Base-by-base conservation (phyloP, 2,113 vertebrate genomes). In the Urocynchramus pylzowi region DNA sequence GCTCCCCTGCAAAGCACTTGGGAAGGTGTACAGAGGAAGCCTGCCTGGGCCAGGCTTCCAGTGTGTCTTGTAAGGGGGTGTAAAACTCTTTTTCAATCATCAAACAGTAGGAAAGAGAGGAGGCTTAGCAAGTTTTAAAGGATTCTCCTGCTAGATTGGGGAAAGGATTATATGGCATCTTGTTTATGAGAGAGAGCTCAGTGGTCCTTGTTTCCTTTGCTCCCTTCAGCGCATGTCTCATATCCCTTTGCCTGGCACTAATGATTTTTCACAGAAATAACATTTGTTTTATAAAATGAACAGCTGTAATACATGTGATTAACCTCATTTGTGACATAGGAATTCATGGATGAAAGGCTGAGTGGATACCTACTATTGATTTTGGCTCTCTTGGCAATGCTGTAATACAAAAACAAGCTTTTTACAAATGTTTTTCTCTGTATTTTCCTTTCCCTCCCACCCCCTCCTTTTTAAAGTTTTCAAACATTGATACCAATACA, bases 41-140 rank as follows among this genome's bases (percentile, higher is more conserved):
- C 54, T 60, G 3, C 37, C 53, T 35, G 28, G 13, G n/a, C 52
- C 60, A 63, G 42, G 26, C 2, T 82, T 52, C 0, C 1, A n/a
- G 4, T 0, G 0, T 41, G 18, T 50, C 64, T 78, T n/a, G 6
- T 47, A 67, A 52, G 2, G 4, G 6, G 3, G 0, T 10, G 7
- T 4, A n/a, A 81, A 91, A 53, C 16, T 33, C 14, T 22, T n/a
- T 41, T 24, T 37, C 37, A 52, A 2, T n/a, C 54, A 59, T 17
- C 33, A 73, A 52, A n/a, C 16, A 39, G 27, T 16, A 78, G 21
- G 4, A 50, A 64, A 21, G 9, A 37, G 28, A 79, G 11, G 23
- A 83, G 9, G 19, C 4, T 8, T 63, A 52, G 18, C 3, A 56
- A 60, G 16, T 45, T 73, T 64, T 77, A 85, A 68, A 76, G 9